Conservation (phyloP, 1,140 invertebrate genomes). For the Drosophila ironensis region DNA sequence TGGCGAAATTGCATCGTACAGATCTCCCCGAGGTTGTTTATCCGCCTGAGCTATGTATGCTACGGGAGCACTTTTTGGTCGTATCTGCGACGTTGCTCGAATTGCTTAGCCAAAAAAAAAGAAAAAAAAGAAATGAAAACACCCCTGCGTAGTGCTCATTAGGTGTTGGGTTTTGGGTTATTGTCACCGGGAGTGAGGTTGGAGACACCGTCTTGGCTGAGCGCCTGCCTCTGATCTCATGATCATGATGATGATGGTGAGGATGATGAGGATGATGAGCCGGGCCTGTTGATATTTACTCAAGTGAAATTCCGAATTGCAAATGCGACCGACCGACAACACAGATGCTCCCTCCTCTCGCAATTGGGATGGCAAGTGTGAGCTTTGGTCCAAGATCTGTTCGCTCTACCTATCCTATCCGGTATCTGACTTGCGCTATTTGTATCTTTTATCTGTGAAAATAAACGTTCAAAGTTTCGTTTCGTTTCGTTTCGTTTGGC, state of each 20-base stretch:
- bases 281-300: constrained; percentile 65
- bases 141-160: constrained; percentile 59
- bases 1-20: not conserved
- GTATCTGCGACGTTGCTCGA: not conserved
- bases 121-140: too few relatives aligned
- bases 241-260: constrained; percentile 63
- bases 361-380: constrained; percentile 61
- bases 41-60: too few relatives aligned
- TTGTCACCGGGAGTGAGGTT: constrained; percentile 20
- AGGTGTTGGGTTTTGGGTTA: constrained; percentile 70
- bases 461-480: constrained; percentile 48
- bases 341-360: constrained; percentile 70
- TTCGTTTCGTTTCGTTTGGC: too few relatives aligned
- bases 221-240: too few relatives aligned
- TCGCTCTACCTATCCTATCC: too few relatives aligned
- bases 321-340: constrained; percentile 78
- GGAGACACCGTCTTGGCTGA: constrained; percentile 36
- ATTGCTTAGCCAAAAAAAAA: not conserved
- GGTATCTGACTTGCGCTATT: constrained; percentile 47
- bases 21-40: not conserved
- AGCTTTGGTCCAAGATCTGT: constrained; percentile 18
- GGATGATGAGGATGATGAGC: constrained; percentile 59
- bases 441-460: constrained; percentile 68
- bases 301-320: constrained; percentile 79
- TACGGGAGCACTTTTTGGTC: too few relatives aligned